Conservation (phyloP, 2,113 vertebrate genomes). For the Bostrychus sinensis region DNA sequence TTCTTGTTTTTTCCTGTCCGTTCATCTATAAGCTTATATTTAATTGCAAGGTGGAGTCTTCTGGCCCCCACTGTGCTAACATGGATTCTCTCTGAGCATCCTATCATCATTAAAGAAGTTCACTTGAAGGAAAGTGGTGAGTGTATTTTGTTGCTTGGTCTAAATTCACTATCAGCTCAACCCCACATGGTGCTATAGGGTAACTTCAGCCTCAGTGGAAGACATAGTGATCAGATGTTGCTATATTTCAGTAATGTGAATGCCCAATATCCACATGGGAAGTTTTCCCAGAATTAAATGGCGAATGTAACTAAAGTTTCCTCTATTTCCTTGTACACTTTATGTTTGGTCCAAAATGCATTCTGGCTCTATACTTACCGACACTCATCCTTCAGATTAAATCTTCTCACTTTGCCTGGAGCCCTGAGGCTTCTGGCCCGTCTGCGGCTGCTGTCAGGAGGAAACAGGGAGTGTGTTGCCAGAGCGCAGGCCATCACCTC, state of each 20-base stretch:
- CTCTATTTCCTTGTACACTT: conserved; percentile 13
- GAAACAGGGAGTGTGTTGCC: conserved; percentile 79
- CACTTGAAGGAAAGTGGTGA: too few species aligned
- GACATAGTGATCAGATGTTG: background rate
- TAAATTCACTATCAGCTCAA: background rate
- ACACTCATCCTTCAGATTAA: conserved; percentile 64
- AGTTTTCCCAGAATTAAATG: conserved; percentile 7
- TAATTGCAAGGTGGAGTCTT: too few species aligned
- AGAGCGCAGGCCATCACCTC: conserved; percentile 85
- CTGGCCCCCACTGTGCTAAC: too few species aligned
- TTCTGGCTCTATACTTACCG: conserved; percentile 22
- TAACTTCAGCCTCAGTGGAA: background rate
- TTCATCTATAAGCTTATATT: too few species aligned
- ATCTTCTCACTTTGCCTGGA: conserved; percentile 57
- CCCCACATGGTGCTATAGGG: background rate
- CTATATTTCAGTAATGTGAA: background rate
- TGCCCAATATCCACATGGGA: background rate
- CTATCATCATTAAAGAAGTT: too few species aligned
- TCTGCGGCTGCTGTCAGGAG: conserved; percentile 84
- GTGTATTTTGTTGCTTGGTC: too few species aligned
- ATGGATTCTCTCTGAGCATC: too few species aligned
- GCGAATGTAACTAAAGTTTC: conserved; percentile 4
- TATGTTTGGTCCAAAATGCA: conserved; percentile 10
- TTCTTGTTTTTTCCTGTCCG: too few species aligned
- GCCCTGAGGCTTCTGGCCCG: conserved; percentile 55